A percentile compares a stretch with the other conserved stretches of the same genome.
phyloP scores from a whole-genome alignment of 2,888 invertebrate species.

The Acrocyrtus sp. region DNA sequence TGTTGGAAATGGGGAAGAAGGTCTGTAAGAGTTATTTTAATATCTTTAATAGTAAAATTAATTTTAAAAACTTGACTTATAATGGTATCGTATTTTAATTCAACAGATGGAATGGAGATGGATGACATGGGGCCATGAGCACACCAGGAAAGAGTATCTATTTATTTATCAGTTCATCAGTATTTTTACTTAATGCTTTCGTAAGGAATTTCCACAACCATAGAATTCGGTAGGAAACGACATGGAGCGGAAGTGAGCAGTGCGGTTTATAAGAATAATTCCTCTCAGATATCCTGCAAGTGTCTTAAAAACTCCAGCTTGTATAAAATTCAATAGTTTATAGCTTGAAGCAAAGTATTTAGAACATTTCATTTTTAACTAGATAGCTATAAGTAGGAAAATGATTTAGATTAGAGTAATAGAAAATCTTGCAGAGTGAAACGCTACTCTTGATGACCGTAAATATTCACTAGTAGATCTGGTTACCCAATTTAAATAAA shows the following conservation, averaged over 20 bases:
- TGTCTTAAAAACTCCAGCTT: conserved; percentile 35
- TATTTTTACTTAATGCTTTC: conserved; percentile 24
- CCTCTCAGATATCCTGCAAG: too few relatives aligned
- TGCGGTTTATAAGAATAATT: too few relatives aligned
- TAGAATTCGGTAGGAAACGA: too few relatives aligned
- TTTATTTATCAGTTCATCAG: conserved; percentile 25
- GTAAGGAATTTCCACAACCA: conserved; percentile 23
- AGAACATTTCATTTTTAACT: background rate
- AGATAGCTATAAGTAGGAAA: background rate
- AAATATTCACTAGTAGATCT: conserved; percentile 31
- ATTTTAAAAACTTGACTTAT: too few relatives aligned
- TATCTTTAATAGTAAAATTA: too few relatives aligned
- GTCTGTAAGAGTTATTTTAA: conserved; percentile 3
- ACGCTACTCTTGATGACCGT: conserved; percentile 8
- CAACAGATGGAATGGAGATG: conserved; percentile 36
- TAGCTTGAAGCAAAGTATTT: background rate
- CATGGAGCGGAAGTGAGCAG: too few relatives aligned
- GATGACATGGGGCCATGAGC: conserved; percentile 26
- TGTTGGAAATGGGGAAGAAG: conserved; percentile 10
- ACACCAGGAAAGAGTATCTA: background rate
- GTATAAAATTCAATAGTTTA: conserved; percentile 17
- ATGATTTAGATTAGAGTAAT: too few relatives aligned
- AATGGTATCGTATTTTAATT: background rate
- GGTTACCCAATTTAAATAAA: conserved; percentile 47
- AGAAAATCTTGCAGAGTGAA: too few relatives aligned